Percentiles rank a stretch among this genome's conserved stretches.
These are phyloP conservation scores for Hirudo medicinalis DNA, from an alignment of 1,140 invertebrate species.

Conservation along the genomic window DNA sequence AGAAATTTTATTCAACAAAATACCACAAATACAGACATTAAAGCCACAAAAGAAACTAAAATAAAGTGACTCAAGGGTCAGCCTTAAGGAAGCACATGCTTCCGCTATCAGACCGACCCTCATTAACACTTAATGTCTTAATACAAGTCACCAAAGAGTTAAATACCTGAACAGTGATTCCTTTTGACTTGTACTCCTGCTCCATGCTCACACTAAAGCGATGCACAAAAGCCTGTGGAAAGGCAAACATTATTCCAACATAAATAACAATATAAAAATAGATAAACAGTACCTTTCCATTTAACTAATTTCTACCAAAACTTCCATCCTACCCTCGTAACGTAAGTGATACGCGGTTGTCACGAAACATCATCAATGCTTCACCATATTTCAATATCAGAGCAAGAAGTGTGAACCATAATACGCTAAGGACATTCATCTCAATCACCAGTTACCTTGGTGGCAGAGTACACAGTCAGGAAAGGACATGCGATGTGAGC, in stretches of 20 bases:
- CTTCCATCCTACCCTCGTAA: conserved; percentile 5
- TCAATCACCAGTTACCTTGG: conserved; percentile 52
- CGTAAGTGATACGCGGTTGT: conserved; percentile 14
- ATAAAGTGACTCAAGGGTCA: too few relatives aligned
- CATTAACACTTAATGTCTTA: too few relatives aligned
- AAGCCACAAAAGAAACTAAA: too few relatives aligned
- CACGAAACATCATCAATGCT: background rate
- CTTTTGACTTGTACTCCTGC: conserved; percentile 60
- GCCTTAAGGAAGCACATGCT: too few relatives aligned
- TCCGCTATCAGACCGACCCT: too few relatives aligned
- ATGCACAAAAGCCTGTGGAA: conserved; percentile 59
- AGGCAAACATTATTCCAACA: background rate
- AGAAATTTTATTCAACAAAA: too few relatives aligned
- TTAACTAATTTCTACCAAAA: background rate
- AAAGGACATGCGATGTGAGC: conserved; percentile 66
- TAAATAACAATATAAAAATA: conserved; percentile 5
- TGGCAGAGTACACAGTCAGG: conserved; percentile 70
- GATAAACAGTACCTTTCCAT: background rate
- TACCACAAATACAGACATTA: too few relatives aligned
- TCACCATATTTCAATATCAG: conserved; percentile 2
- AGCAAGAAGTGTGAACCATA: conserved; percentile 6
- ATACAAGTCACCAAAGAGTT: background rate
- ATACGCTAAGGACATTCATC: background rate
- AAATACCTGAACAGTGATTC: conserved; percentile 51
- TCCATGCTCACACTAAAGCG: conserved; percentile 68